A percentile compares a stretch with the other conserved stretches of the same genome.
These are phyloP conservation scores for Lepus townsendii DNA, from an alignment of 2,797 vertebrate genomes.

Conservation along the genomic window DNA sequence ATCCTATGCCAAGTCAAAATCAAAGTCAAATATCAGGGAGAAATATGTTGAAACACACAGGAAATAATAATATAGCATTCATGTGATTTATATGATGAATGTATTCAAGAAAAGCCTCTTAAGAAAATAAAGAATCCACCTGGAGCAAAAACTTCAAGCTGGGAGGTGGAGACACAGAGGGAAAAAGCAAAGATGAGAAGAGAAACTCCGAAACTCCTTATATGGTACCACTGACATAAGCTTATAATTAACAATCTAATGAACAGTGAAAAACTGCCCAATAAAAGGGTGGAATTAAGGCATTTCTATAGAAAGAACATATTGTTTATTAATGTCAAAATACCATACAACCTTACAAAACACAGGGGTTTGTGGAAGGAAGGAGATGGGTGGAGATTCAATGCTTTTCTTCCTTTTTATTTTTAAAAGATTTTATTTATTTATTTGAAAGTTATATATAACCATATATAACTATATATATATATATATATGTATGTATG, in stretches of 20 bases:
- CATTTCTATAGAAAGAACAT: background rate
- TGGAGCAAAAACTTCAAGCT: background rate
- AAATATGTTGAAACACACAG: background rate
- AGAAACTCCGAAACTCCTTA: background rate
- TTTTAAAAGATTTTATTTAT: too few relatives aligned
- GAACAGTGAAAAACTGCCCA: too few relatives aligned
- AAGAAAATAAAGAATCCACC: background rate
- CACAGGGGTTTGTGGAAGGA: background rate
- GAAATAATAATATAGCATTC: background rate
- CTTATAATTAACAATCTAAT: background rate
- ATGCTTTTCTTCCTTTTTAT: too few relatives aligned
- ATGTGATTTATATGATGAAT: background rate
- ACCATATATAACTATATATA: too few relatives aligned
- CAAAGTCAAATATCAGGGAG: background rate
- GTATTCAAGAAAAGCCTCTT: background rate
- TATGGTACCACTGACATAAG: too few relatives aligned
- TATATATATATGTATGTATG: too few relatives aligned
- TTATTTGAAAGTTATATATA: too few relatives aligned
- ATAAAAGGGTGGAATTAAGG: rapidly evolving
- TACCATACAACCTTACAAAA: background rate
- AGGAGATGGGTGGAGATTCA: too few relatives aligned
- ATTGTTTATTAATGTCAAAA: background rate
- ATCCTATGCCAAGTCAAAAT: rapidly evolving
- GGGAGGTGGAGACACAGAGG: background rate
- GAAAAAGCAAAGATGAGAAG: background rate